These are phyloP conservation scores for Cosmia trapezina DNA, from an alignment of 2,888 invertebrate genomes.

Conservation along the genomic window DNA sequence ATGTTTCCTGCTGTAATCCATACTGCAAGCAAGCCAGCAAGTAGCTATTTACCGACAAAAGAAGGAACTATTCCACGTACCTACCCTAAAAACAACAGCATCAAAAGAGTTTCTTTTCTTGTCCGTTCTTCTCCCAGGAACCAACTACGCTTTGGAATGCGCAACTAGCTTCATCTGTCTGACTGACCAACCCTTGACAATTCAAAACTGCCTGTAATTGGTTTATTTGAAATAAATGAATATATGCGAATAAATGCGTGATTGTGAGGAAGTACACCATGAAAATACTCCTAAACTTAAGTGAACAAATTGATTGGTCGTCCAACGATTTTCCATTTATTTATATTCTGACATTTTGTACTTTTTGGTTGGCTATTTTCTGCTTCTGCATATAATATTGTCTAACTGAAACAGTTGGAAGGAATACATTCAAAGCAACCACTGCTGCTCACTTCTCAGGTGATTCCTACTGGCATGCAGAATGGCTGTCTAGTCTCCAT, in stretches of 20 bases:
- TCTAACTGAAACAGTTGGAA: not conserved
- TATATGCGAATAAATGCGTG: too few species aligned
- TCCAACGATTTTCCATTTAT: not conserved
- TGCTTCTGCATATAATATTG: not conserved
- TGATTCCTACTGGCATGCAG: not conserved
- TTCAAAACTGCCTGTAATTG: too few species aligned
- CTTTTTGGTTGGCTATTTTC: not conserved
- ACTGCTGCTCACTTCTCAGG: not conserved
- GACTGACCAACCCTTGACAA: too few species aligned
- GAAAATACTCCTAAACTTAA: not conserved
- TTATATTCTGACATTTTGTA: not conserved
- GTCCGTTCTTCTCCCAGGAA: too few species aligned
- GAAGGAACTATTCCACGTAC: not conserved
- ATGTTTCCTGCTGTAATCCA: not conserved
- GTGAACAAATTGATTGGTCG: not conserved
- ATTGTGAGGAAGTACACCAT: not conserved
- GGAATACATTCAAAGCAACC: not conserved
- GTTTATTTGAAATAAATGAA: too few species aligned
- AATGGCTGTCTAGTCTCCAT: slow-evolving; percentile 10
- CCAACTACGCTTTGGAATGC: too few species aligned
- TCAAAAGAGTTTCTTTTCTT: slow-evolving; percentile 7
- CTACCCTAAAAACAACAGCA: not conserved
- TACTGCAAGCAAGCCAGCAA: not conserved
- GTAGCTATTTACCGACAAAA: not conserved
- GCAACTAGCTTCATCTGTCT: too few species aligned